These are phyloP conservation scores for Metridium senile DNA, from an alignment of 92 coral and sea anemone genomes.

Conservation along the genomic window DNA sequence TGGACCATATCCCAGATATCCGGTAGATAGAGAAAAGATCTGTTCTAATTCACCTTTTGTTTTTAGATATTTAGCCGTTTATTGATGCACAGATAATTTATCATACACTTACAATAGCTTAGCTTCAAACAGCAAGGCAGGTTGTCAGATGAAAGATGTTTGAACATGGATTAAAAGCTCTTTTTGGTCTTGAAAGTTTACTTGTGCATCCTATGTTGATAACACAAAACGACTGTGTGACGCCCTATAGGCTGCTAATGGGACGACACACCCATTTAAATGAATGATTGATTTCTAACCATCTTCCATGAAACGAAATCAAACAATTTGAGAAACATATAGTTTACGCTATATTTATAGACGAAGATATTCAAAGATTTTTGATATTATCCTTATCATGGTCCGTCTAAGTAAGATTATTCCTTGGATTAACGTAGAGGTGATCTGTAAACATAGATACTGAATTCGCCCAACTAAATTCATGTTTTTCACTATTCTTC, in stretches of 20 bases:
- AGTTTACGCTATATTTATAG: neutral
- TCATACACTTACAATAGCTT: neutral
- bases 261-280: neutral
- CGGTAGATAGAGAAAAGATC: neutral
- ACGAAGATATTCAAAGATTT: neutral
- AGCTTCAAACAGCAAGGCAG: neutral
- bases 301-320: neutral
- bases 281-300: neutral
- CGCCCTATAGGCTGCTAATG: neutral
- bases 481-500: too few species aligned
- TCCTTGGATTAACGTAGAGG: constrained; percentile 10
- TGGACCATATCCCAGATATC: neutral
- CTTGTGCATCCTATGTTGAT: neutral
- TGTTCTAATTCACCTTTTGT: neutral
- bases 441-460: constrained; percentile 11
- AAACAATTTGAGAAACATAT: neutral
- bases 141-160: constrained; percentile 10
- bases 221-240: neutral
- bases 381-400: constrained; percentile 1
- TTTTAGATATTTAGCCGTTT: neutral
- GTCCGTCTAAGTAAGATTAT: neutral
- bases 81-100: constrained; percentile 3
- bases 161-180: constrained; percentile 2
- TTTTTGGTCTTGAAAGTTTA: neutral
- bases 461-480: neutral